Base-by-base conservation (phyloP, 2,113 vertebrate genomes). In the Circaetus gallicus region DNA sequence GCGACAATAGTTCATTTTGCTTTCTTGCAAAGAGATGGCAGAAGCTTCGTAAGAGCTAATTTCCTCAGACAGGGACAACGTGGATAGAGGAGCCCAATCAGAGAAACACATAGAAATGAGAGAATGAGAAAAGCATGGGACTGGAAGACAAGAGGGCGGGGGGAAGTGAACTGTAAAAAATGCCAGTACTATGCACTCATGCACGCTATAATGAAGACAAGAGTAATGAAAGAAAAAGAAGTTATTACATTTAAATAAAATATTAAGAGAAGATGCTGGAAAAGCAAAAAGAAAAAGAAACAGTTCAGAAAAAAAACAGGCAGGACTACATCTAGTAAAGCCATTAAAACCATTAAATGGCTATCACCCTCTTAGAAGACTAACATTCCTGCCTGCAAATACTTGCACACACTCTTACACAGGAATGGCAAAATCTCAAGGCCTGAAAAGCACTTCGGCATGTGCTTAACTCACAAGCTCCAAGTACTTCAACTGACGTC, bases 391-490 rank as follows among this genome's bases (percentile, higher is more conserved):
- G 90, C 84, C 78, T 90, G 70, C 74, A 85, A 93, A 96, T 90
- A 88, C 87, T 95, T 73, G 63, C 84, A 85, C 66, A 62, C 62
- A 47, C 95, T 87, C 84, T 93, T 82, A 88, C n/a, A 70, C 6
- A 42, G 87, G 56, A 88, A 88, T 1, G 9, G 87, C 74, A 95
- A 61, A 95, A 93, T 85, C 92, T 91, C 13, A 1, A 96, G 56
- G 38, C 86, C 82, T 88, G 93, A 88, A 90, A 94, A 96, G 93
- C 96, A 86, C 93, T 96, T 96, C 1, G 76, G 79, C 84, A 83
- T 82, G 90, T 92, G 93, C 97, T 96, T 87, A 94, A 94, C 87
- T 94, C 78, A 4, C 38, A 84, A 72, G 89, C 87, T 82, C 84
- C 78, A 63, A 84, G 89, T 14, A 49, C 84, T 95, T 85, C 87